Conservation (phyloP, 2,113 vertebrate species). For the Sapajus apella region DNA sequence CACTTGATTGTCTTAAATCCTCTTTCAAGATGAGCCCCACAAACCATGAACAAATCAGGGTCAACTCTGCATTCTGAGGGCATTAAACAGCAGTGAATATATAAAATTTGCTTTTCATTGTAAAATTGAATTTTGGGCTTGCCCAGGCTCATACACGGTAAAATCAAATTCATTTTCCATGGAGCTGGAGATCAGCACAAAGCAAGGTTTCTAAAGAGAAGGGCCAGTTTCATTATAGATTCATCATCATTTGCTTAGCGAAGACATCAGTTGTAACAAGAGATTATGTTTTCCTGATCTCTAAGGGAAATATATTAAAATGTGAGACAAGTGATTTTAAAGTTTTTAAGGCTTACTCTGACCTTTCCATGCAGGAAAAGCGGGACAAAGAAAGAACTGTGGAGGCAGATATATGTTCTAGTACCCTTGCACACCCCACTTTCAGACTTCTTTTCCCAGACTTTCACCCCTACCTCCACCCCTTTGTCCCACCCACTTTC, state of each 20-base stretch:
- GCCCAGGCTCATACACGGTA: not conserved
- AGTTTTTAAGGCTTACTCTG: not conserved
- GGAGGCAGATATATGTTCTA: not conserved
- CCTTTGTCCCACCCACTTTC: not conserved
- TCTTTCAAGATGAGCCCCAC: slow-evolving; percentile 77
- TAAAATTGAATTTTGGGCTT: not conserved
- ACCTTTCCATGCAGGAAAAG: not conserved
- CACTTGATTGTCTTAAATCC: slow-evolving; percentile 72
- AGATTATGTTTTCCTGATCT: not conserved
- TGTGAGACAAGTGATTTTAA: not conserved
- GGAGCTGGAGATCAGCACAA: not conserved
- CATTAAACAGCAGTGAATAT: not conserved
- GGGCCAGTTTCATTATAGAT: not conserved
- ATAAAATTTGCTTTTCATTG: not conserved
- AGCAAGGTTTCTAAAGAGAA: not conserved
- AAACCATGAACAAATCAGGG: not conserved
- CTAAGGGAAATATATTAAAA: not conserved
- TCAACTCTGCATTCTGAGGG: not conserved
- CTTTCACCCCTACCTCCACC: not conserved
- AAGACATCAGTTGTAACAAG: not conserved
- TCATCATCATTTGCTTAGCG: not conserved
- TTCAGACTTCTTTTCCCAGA: not conserved
- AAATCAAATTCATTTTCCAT: not conserved
- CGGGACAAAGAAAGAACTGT: not conserved
- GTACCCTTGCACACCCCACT: not conserved